Base-by-base conservation (phyloP, 2,113 vertebrate species). In the Cottus gobio region DNA sequence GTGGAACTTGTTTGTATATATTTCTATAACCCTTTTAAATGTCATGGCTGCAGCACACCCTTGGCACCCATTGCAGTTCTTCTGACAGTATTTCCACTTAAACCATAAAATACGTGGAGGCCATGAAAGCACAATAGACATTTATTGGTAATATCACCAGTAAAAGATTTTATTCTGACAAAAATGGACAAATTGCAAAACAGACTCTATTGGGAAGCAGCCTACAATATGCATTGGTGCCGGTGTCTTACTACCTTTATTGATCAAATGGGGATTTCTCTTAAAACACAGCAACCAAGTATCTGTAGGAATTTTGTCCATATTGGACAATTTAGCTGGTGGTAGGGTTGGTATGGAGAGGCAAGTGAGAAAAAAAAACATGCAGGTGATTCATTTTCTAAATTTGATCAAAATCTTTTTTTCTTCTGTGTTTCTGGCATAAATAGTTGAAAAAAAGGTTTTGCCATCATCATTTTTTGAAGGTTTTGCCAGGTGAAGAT, bases 91-190 rank as follows among this genome's bases (percentile, higher is more conserved):
- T 89, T 87, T 90, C 79, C 82, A 63, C 62, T 66, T 77, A 39
- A 73, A 88, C 82, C 67, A 87, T 91, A 89, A 90, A 92, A 48
- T 67, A 83, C 73, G 77, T 64, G 37, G 74, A 75, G 58, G 65
- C 73, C 63, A 71, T 88, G 70, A 82, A 89, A 74, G 42, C 71
- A 82, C 70, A 58, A 46, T 52, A 66, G 76, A 85, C 72, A 85
- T 85, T 88, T 90, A 88, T 82, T 62, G 79, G 52, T 87, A 70
- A 80, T 78, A 80, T 86, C 63, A 72, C 44, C 31, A 61, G 46
- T 16, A 87, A 85, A 85, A 5, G n/a, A 78, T 78, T 82, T 44
- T 36, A 82, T 80, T 68, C 69, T 73, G 62, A 84, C 58, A 83
- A 79, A 80, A 77, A 84, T 72, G 34, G 36, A 58, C 30, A 58